These are phyloP conservation scores for Polyploca ridens DNA, from an alignment of 2,888 invertebrate species.

Conservation along the genomic window DNA sequence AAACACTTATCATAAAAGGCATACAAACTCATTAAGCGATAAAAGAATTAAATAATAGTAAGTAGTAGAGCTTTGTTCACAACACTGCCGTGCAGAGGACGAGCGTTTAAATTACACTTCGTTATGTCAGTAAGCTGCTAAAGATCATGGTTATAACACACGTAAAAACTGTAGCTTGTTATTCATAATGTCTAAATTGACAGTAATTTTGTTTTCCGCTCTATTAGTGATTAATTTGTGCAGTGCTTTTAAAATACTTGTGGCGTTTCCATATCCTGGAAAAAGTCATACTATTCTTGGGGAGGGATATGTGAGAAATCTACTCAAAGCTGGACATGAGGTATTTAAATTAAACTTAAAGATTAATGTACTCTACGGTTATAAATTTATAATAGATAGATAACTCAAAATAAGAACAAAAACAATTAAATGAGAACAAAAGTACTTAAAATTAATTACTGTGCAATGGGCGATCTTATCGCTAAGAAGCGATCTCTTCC, in stretches of 20 bases:
- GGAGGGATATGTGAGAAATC: constrained; percentile 29
- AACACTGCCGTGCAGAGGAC: neutral
- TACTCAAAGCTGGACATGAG: constrained; percentile 41
- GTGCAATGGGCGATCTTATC: too few species aligned
- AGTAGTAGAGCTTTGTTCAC: neutral
- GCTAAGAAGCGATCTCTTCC: too few species aligned
- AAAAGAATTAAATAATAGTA: too few species aligned
- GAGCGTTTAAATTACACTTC: neutral
- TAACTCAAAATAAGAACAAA: too few species aligned
- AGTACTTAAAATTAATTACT: too few species aligned
- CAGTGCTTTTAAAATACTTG: constrained; percentile 28
- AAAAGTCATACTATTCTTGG: constrained; percentile 35
- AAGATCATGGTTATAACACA: neutral
- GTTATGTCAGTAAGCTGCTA: neutral
- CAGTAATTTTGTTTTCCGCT: constrained; percentile 2
- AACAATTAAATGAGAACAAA: too few species aligned
- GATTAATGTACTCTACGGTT: too few species aligned
- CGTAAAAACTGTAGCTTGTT: neutral
- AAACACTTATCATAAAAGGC: too few species aligned
- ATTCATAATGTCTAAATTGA: constrained; percentile 1
- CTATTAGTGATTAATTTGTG: constrained; percentile 14
- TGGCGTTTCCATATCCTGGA: constrained; percentile 33
- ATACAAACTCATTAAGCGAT: too few species aligned
- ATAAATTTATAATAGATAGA: too few species aligned
- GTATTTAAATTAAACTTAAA: constrained; percentile 18